phyloP scores from a whole-genome alignment of 2,888 invertebrate species.

The Petrophora chlorosata region DNA sequence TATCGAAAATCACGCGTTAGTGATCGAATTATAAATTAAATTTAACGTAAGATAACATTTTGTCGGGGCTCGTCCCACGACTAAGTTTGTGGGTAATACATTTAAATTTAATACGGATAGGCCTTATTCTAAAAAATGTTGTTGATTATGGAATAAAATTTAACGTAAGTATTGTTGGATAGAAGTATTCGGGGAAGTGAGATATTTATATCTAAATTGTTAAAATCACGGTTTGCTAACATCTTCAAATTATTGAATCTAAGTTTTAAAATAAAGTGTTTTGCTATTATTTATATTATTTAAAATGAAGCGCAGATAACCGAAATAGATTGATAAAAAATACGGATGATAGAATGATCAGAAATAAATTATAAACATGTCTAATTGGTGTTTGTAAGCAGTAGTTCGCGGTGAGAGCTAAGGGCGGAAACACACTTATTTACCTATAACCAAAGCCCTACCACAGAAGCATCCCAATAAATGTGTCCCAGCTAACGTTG shows the following conservation, averaged over 20 bases:
- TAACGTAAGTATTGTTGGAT: conserved; percentile 54
- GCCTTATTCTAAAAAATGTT: conserved; percentile 63
- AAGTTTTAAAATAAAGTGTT: not conserved
- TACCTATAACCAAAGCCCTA: too few species aligned
- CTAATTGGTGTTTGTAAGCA: conserved; percentile 2
- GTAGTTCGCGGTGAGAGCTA: not conserved
- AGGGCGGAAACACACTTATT: not conserved
- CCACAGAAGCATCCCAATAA: too few species aligned
- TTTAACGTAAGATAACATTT: conserved; percentile 39
- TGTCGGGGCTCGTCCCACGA: conserved; percentile 33
- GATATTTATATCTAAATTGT: conserved; percentile 42
- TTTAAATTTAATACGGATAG: conserved; percentile 45
- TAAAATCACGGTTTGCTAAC: conserved; percentile 40
- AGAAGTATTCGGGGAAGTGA: conserved; percentile 30
- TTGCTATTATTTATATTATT: not conserved
- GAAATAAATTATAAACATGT: not conserved
- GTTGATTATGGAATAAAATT: conserved; percentile 65
- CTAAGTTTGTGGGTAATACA: conserved; percentile 46
- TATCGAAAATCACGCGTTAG: conserved; percentile 33
- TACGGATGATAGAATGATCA: conserved; percentile 22
- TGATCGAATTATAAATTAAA: conserved; percentile 32
- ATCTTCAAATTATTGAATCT: conserved; percentile 14
- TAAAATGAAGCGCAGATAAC: conserved; percentile 8
- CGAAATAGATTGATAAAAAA: not conserved
- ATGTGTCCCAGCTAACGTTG: too few species aligned